Percentiles rank a stretch among this genome's conserved stretches.
phyloP scores from a whole-genome alignment of 2,888 invertebrate genomes.

The Trichogramma dendrolimi region DNA sequence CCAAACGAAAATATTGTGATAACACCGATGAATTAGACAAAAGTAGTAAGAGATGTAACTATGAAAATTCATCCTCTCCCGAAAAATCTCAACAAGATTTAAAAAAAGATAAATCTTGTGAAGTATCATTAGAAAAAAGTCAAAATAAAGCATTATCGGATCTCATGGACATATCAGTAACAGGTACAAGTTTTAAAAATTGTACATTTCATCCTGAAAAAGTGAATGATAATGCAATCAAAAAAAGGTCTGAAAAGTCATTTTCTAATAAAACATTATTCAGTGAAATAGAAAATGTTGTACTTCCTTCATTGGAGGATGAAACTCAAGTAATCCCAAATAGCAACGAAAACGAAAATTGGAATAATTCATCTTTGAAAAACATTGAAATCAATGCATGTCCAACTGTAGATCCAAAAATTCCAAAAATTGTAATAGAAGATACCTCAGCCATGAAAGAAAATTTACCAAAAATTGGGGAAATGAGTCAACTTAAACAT shows the following conservation, averaged over 20 bases:
- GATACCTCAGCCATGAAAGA: not conserved
- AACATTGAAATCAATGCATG: not conserved
- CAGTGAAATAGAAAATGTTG: not conserved
- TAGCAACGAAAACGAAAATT: no score
- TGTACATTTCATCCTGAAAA: slow-evolving; percentile 16
- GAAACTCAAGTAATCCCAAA: not conserved
- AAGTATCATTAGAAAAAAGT: slow-evolving; percentile 6
- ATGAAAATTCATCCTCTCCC: not conserved
- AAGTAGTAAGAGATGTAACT: not conserved
- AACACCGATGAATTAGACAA: not conserved
- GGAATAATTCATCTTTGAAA: not conserved
- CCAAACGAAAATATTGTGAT: slow-evolving; percentile 1
- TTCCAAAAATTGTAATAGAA: not conserved
- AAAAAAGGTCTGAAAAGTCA: slow-evolving; percentile 14
- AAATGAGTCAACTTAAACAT: not conserved
- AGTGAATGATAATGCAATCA: slow-evolving; percentile 22
- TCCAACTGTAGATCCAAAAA: not conserved
- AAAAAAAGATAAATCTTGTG: not conserved
- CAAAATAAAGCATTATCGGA: slow-evolving; percentile 20
- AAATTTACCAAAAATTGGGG: not conserved
- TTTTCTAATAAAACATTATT: slow-evolving; percentile 5
- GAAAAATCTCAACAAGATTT: not conserved
- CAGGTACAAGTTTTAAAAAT: slow-evolving; percentile 23
- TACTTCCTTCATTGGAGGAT: not conserved
- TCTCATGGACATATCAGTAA: slow-evolving; percentile 23